A percentile compares a stretch with the other conserved stretches of the same genome.
Evolutionary conservation across 2,113 vertebrate genomes (phyloP).

Genomic region (Archilochus colubris): DNA sequence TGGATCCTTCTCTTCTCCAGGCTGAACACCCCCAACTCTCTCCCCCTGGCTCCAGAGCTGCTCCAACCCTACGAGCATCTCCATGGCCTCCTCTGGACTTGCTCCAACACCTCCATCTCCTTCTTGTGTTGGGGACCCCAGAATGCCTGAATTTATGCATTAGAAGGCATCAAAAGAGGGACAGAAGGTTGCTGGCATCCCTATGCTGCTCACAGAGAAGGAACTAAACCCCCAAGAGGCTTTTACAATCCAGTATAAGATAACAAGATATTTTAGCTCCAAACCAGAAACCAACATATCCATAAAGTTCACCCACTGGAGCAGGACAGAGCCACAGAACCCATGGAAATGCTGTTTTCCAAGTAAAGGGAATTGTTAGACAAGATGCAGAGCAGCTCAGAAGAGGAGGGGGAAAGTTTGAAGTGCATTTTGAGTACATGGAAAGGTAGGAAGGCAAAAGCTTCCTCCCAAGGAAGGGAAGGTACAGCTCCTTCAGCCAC

Average conservation of each 20-base stretch:
- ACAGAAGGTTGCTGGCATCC: not conserved
- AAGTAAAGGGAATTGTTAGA: not conserved
- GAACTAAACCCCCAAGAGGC: not conserved
- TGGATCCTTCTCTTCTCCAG: no score
- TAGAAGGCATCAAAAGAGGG: not conserved
- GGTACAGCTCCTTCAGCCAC: not conserved
- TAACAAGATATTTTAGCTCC: no score
- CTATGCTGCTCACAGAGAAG: not conserved
- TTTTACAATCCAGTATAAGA: not conserved
- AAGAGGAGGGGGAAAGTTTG: not conserved
- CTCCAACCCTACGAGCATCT: no score
- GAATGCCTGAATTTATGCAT: not conserved
- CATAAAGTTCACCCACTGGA: not conserved
- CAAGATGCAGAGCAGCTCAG: not conserved
- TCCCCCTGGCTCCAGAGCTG: no score
- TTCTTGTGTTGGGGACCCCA: no score
- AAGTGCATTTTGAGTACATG: rapidly evolving
- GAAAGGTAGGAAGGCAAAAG: not conserved
- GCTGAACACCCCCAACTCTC: no score
- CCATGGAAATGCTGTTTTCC: rapidly evolving
- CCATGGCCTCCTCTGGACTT: no score
- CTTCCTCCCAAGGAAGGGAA: not conserved
- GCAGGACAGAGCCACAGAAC: not conserved
- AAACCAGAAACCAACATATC: not conserved
- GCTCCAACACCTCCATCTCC: no score